phyloP scores from a whole-genome alignment of 2,797 vertebrate genomes.

The Sebastes aleutianus region DNA sequence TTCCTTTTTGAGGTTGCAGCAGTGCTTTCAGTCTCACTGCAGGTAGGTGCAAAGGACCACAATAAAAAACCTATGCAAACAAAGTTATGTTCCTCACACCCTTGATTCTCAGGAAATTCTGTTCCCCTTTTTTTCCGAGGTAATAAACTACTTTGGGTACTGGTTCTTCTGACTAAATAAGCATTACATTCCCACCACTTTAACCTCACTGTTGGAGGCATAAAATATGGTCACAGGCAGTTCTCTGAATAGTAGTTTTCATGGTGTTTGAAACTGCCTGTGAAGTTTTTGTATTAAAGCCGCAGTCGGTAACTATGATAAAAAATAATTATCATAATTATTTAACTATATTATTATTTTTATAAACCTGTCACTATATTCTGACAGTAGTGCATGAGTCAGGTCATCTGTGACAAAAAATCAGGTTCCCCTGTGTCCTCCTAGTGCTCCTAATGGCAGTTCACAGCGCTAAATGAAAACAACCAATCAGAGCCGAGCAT shows the following conservation, averaged over 20 bases:
- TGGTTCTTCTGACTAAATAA: neutral
- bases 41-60: conserved; percentile 70
- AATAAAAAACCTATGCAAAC: conserved; percentile 68
- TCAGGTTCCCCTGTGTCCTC: neutral
- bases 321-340: no score
- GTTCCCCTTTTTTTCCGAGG: conserved; percentile 44
- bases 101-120: conserved; percentile 45
- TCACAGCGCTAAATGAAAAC: neutral
- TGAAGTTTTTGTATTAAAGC: neutral
- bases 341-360: no score
- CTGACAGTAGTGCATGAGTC: neutral
- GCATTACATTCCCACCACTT: neutral
- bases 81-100: conserved; percentile 39
- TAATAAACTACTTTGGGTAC: neutral
- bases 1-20: conserved; percentile 73
- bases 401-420: neutral
- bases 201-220: neutral
- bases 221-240: neutral
- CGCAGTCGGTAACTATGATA: no score
- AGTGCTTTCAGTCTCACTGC: conserved; percentile 53
- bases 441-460: neutral
- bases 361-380: neutral
- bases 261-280: conserved; percentile 4
- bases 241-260: neutral
- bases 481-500: neutral